These are phyloP conservation scores for Blera fallax DNA, from an alignment of 2,888 invertebrate species.

Conservation along the genomic window DNA sequence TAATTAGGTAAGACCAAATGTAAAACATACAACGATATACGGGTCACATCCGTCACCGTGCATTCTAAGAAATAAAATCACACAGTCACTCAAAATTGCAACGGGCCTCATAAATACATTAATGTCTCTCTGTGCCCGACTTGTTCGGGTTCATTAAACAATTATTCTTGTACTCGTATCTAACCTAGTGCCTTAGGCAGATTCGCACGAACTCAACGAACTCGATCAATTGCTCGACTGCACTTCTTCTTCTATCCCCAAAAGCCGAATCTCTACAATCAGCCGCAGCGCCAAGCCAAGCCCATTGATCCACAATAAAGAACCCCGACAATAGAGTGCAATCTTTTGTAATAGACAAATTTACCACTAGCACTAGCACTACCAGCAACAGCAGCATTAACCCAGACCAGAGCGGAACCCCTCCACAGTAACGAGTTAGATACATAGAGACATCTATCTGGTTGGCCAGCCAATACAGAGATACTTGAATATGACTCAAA, in stretches of 20 bases:
- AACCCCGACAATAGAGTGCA: slow-evolving; percentile 56
- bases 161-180: slow-evolving; percentile 46
- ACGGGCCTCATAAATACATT: slow-evolving; percentile 53
- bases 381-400: slow-evolving; percentile 6
- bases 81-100: slow-evolving; percentile 38
- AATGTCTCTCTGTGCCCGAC: slow-evolving; percentile 52
- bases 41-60: slow-evolving; percentile 30
- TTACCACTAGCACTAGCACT: slow-evolving; percentile 44
- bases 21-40: neutral
- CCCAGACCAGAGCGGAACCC: slow-evolving; percentile 32
- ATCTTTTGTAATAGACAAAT: slow-evolving; percentile 71
- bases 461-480: slow-evolving; percentile 44
- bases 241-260: slow-evolving; percentile 54
- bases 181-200: slow-evolving; percentile 58
- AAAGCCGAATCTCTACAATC: slow-evolving; percentile 30
- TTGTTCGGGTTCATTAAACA: slow-evolving; percentile 68
- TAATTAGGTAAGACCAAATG: neutral
- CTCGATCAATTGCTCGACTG: slow-evolving; percentile 68
- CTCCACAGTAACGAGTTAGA: slow-evolving; percentile 46
- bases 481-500: slow-evolving; percentile 56
- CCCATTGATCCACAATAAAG: slow-evolving; percentile 60
- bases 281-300: slow-evolving; percentile 42
- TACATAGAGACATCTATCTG: slow-evolving; percentile 53
- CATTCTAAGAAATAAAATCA: slow-evolving; percentile 18
- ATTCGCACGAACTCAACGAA: slow-evolving; percentile 68